Evolutionary conservation across 2,797 vertebrate species (phyloP).

Genomic region (Bradypodion pumilum): DNA sequence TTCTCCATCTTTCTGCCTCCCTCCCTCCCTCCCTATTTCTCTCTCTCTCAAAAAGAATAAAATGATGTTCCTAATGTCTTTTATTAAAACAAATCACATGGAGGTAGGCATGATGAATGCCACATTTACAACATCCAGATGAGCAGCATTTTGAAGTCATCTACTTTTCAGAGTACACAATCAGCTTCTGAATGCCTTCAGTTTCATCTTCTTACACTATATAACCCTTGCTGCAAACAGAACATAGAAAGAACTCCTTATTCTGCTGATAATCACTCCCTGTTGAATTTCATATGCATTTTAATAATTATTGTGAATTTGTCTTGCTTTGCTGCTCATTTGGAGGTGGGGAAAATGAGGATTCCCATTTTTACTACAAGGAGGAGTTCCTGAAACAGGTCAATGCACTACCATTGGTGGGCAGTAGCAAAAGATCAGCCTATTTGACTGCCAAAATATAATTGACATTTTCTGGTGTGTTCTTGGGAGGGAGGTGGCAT

Average conservation of each 20-base stretch:
- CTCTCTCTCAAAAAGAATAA: slow-evolving; percentile 3
- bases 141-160: not conserved
- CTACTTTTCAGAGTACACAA: not conserved
- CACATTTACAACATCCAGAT: not conserved
- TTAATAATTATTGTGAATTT: not conserved
- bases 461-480: no score
- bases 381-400: not conserved
- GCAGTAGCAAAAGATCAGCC: not conserved
- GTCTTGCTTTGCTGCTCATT: not conserved
- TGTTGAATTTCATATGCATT: not conserved
- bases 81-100: slow-evolving; percentile 21
- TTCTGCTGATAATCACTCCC: not conserved
- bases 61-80: slow-evolving; percentile 4
- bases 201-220: not conserved
- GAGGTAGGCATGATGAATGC: not conserved
- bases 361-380: not conserved
- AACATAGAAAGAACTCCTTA: not conserved
- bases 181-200: not conserved
- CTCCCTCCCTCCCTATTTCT: not conserved
- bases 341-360: no score
- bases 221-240: not conserved
- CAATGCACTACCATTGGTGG: not conserved
- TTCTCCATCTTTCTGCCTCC: no score
- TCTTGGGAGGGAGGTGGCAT: no score
- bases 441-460: not conserved